These are phyloP conservation scores for Clytia hemisphaerica DNA, from an alignment of 30 jellyfish, hydroid and myxozoan species.

Conservation along the genomic window DNA sequence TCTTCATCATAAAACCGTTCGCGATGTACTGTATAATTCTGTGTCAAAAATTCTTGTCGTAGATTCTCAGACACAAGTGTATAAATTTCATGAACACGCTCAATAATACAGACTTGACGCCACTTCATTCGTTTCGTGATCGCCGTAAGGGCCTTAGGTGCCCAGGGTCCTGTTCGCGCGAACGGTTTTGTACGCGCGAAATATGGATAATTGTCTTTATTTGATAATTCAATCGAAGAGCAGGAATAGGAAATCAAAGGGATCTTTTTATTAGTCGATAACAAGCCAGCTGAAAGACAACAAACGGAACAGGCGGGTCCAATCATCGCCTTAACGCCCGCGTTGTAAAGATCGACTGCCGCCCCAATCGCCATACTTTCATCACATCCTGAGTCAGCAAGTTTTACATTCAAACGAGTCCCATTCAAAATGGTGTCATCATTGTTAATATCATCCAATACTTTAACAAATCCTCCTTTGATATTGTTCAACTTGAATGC, in stretches of 20 bases:
- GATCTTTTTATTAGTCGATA: conserved; percentile 48
- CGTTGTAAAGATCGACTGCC: conserved; percentile 42
- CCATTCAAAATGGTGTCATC: conserved; percentile 33
- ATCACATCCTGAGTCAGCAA: conserved; percentile 51
- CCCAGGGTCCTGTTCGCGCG: conserved; percentile 70
- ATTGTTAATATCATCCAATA: conserved; percentile 66
- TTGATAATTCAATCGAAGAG: conserved; percentile 58
- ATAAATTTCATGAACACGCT: conserved; percentile 38
- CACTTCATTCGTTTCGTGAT: conserved; percentile 46
- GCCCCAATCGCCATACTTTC: conserved; percentile 69
- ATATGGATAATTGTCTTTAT: conserved; percentile 48
- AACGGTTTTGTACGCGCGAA: conserved; percentile 86
- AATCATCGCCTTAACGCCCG: conserved; percentile 48
- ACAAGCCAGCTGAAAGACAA: conserved; percentile 66
- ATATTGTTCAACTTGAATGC: no score
- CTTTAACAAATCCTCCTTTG: no score
- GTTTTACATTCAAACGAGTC: conserved; percentile 16
- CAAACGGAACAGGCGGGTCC: conserved; percentile 87
- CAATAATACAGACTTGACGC: conserved; percentile 67
- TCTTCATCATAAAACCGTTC: conserved; percentile 46
- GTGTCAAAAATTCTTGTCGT: no score
- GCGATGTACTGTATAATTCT: conserved; percentile 25
- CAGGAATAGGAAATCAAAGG: conserved; percentile 91
- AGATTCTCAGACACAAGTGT: no score
- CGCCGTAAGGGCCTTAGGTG: conserved; percentile 52